Conservation (phyloP, 2,888 invertebrate genomes). For the Marasmarcha lunaedactyla region DNA sequence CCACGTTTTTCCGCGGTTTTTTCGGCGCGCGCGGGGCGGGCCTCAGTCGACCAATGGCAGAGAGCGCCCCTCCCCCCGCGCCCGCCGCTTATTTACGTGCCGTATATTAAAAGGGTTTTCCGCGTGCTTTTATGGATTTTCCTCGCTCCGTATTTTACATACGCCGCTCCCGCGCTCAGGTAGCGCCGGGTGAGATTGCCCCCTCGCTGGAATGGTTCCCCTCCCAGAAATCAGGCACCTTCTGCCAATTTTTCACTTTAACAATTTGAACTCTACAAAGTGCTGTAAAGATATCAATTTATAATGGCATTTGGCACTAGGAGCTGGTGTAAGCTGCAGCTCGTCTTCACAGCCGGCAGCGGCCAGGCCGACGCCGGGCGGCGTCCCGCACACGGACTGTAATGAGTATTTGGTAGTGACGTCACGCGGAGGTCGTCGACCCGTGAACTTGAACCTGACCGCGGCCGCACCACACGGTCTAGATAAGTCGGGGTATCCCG, state of each 20-base stretch:
- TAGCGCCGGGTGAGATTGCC: constrained; percentile 11
- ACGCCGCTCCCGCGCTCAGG: constrained; percentile 20
- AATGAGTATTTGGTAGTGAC: neutral
- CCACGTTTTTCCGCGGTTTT: constrained; percentile 44
- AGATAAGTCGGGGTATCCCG: too few species aligned
- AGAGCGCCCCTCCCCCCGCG: constrained; percentile 25
- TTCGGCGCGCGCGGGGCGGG: constrained; percentile 45
- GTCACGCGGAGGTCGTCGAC: constrained; percentile 2
- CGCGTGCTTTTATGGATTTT: constrained; percentile 68
- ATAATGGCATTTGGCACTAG: too few species aligned
- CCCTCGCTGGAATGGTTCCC: constrained; percentile 11
- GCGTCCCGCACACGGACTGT: too few species aligned
- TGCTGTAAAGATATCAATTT: too few species aligned
- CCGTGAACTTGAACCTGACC: constrained; percentile 12
- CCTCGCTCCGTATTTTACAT: constrained; percentile 51
- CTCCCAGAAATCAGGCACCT: constrained; percentile 3
- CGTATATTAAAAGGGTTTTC: constrained; percentile 71
- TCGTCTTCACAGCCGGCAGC: too few species aligned
- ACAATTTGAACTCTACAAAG: too few species aligned
- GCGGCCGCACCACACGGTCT: constrained; percentile 3
- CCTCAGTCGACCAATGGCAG: constrained; percentile 40
- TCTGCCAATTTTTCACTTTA: constrained; percentile 6
- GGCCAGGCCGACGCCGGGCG: too few species aligned
- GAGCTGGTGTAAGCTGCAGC: too few species aligned
- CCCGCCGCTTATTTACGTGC: constrained; percentile 58